Percentiles rank a stretch among this genome's conserved stretches.
phyloP scores from a whole-genome alignment of 2,797 vertebrate genomes.

The Pseudopleuronectes americanus region DNA sequence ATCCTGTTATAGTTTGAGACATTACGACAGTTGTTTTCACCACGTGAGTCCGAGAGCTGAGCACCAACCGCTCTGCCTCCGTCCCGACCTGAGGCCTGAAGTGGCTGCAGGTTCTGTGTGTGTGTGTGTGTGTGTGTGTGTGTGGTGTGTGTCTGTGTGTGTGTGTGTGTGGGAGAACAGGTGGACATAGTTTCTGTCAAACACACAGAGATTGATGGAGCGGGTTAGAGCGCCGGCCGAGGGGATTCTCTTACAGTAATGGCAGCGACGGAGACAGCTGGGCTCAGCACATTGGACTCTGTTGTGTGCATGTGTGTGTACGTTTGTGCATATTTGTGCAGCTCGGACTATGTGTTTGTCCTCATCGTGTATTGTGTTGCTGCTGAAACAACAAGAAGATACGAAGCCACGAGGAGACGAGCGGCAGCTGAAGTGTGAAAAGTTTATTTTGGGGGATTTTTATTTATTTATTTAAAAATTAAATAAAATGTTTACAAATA shows the following conservation, averaged over 20 bases:
- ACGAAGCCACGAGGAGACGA: background rate
- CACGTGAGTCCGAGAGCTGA: background rate
- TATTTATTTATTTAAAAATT: too few species aligned
- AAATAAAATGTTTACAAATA: too few species aligned
- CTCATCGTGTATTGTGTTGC: slow-evolving; percentile 45
- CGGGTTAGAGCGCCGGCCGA: slow-evolving; percentile 64
- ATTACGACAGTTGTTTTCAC: background rate
- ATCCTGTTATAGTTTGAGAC: slow-evolving; percentile 1
- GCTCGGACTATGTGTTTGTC: slow-evolving; percentile 29
- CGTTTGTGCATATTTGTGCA: slow-evolving; percentile 55
- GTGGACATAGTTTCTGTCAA: slow-evolving; percentile 86
- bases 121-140: background rate
- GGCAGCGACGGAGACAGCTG: slow-evolving; percentile 77
- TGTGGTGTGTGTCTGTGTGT: slow-evolving; percentile 23
- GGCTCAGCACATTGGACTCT: slow-evolving; percentile 55
- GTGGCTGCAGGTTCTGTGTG: slow-evolving; percentile 26
- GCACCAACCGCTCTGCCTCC: slow-evolving; percentile 17
- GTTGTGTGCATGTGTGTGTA: slow-evolving; percentile 59
- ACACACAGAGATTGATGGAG: slow-evolving; percentile 83
- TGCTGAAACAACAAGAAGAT: slow-evolving; percentile 34
- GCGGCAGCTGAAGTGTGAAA: background rate
- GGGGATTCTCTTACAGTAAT: slow-evolving; percentile 83
- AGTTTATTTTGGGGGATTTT: background rate
- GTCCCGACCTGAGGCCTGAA: slow-evolving; percentile 48
- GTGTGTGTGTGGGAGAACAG: slow-evolving; percentile 80